A percentile compares a stretch with the other conserved stretches of the same genome.
These are phyloP conservation scores for Natrix natrix DNA, from an alignment of 2,797 vertebrate genomes.

Conservation along the genomic window DNA sequence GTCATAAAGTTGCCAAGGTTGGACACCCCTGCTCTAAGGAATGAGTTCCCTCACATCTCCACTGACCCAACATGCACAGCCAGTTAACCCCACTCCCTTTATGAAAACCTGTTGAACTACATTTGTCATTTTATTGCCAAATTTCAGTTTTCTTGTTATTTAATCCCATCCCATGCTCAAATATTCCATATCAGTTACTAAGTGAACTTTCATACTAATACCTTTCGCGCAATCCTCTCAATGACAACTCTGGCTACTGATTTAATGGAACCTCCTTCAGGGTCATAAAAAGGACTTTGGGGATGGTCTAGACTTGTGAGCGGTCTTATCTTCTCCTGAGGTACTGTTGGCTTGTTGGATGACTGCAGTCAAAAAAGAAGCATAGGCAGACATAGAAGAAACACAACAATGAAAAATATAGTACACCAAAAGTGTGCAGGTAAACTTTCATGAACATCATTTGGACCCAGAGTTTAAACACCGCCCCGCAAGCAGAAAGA, in stretches of 20 bases:
- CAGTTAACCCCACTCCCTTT: not conserved
- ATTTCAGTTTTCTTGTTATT: not conserved
- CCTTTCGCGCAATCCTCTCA: slow-evolving; percentile 97
- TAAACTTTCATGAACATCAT: not conserved
- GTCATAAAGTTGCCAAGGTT: not conserved
- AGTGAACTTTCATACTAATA: slow-evolving; percentile 58
- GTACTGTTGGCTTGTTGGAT: slow-evolving; percentile 85
- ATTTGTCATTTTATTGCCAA: not conserved
- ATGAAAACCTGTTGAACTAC: not conserved
- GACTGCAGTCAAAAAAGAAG: slow-evolving; percentile 74
- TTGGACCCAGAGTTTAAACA: not conserved
- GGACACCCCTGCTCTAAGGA: not conserved
- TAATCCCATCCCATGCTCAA: not conserved
- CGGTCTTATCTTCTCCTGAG: slow-evolving; percentile 95
- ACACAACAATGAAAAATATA: not conserved
- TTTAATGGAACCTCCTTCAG: slow-evolving; percentile 93
- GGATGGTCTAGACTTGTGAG: slow-evolving; percentile 96
- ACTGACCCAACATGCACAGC: not conserved
- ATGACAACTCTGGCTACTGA: slow-evolving; percentile 90
- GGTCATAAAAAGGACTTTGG: slow-evolving; percentile 96
- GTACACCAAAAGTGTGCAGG: not conserved
- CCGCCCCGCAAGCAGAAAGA: accelerated
- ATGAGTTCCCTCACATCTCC: not conserved
- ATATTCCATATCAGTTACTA: not conserved
- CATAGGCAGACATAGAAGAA: not conserved